Evolutionary conservation across 2,888 invertebrate species (phyloP), one percentile per base, ranked within the genome.

Genomic region (Brachypalpus laphriformis): DNA sequence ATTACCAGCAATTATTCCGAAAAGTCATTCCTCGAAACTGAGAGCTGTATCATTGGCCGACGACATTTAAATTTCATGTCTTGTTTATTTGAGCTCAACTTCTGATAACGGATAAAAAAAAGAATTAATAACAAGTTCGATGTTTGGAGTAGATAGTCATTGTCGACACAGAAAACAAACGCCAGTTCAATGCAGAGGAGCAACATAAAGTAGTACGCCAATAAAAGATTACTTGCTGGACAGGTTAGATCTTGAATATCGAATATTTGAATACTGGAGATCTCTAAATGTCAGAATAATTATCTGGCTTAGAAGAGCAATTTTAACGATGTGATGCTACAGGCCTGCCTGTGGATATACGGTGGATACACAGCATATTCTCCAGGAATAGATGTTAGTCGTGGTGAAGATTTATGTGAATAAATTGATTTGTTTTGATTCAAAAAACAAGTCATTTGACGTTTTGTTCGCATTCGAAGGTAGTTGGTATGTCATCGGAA

Each of bases 241-340:
- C 82, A 25, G 65, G 82, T 82, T 72, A 37, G 56, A 56, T 34
- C 31, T 74, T 11, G 11, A 49, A 75, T 47, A n/a, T 14, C 4
- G n/a, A 74, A 54, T 34, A 59, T 70, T 77, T 22, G 68, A 76
- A 61, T 61, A 42, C 42, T 1, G 42, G 31, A 54, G 40, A 77
- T 54, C 51, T 54, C 51, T 28, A 72, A 82, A 82, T 82, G 82
- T 77, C 82, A 82, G 54, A 72, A 77, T 56, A 72, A 77, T 77
- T 82, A 82, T 59, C 71, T 45, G 47, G 28, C 40, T 22, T 61
- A 65, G 37, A 56, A 66, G 71, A 65, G 47, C 51, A 57, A 59
- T 42, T 47, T 57, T 42, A 70, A 71, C 47, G 70, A 71, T 28
- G 31, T 9, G 49, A 45, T 54, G 34, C 22, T 31, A 16, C 20